Evolutionary conservation across 2,797 vertebrate genomes (phyloP).

Genomic region (Setipinna tenuifilis): DNA sequence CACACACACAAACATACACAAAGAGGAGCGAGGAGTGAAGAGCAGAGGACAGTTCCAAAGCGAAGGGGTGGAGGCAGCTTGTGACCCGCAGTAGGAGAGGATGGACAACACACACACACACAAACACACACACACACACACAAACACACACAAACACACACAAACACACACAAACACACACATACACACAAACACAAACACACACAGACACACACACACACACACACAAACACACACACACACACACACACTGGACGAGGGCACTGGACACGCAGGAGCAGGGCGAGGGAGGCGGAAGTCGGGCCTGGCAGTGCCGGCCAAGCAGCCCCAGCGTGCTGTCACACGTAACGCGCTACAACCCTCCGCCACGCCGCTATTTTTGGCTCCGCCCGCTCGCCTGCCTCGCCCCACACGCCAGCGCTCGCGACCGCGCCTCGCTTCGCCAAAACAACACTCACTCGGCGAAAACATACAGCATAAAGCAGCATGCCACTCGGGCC

Average conservation of each 20-base stretch:
- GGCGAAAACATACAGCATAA: too few relatives aligned
- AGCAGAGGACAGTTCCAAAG: not conserved
- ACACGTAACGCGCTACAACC: not conserved
- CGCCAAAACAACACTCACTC: not conserved
- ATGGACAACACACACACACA: too few relatives aligned
- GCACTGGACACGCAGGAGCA: not conserved
- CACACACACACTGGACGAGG: not conserved
- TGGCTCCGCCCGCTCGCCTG: not conserved
- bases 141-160: too few relatives aligned
- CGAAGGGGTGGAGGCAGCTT: not conserved
- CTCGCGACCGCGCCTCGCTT: not conserved
- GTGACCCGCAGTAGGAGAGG: not conserved
- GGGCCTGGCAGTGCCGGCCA: not conserved
- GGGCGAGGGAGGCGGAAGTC: conserved; percentile 14
- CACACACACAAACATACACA: too few relatives aligned
- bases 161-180: too few relatives aligned
- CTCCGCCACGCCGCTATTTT: not conserved
- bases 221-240: too few relatives aligned
- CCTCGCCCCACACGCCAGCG: too few relatives aligned
- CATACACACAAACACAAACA: too few relatives aligned
- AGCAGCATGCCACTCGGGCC: too few relatives aligned
- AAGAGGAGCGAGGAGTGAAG: not conserved
- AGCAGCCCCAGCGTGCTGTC: not conserved
- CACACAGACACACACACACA: too few relatives aligned
- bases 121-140: too few relatives aligned